phyloP scores from a whole-genome alignment of 2,113 vertebrate genomes.

The Lepus americanus region DNA sequence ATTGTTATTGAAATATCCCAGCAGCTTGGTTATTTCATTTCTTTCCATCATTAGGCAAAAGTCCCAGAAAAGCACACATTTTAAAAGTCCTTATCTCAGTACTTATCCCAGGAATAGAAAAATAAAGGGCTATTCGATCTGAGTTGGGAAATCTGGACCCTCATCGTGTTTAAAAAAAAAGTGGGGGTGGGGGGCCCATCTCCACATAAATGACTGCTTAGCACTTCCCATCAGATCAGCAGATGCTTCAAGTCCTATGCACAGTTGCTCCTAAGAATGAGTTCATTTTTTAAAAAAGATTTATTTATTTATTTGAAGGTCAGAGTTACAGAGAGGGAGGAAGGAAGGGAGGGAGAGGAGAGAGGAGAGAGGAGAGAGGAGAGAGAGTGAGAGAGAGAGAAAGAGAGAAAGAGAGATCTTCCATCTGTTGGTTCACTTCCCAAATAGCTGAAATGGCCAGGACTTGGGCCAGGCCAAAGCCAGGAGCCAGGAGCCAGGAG shows the following conservation, averaged over 20 bases:
- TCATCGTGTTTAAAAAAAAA: background rate
- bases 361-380: too few species aligned
- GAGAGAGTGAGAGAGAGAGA: too few species aligned
- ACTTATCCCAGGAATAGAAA: background rate
- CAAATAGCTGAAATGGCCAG: too few species aligned
- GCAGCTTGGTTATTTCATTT: slow-evolving; percentile 57
- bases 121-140: background rate
- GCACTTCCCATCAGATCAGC: slow-evolving; percentile 28
- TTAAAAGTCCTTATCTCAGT: background rate
- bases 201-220: background rate
- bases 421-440: too few species aligned
- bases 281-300: background rate
- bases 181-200: background rate
- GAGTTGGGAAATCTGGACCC: background rate
- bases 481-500: too few species aligned
- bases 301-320: too few species aligned
- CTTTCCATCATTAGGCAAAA: slow-evolving; percentile 64
- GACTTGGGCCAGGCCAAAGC: too few species aligned
- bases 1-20: slow-evolving; percentile 35
- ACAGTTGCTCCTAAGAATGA: background rate
- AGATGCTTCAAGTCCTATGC: background rate
- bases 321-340: too few species aligned
- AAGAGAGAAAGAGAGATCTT: too few species aligned
- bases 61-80: slow-evolving; percentile 17
- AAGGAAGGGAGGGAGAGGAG: too few species aligned